Evolutionary conservation across 2,113 vertebrate genomes (phyloP), one percentile per base, ranked within the genome.

Genomic region (Salvelinus alpinus): DNA sequence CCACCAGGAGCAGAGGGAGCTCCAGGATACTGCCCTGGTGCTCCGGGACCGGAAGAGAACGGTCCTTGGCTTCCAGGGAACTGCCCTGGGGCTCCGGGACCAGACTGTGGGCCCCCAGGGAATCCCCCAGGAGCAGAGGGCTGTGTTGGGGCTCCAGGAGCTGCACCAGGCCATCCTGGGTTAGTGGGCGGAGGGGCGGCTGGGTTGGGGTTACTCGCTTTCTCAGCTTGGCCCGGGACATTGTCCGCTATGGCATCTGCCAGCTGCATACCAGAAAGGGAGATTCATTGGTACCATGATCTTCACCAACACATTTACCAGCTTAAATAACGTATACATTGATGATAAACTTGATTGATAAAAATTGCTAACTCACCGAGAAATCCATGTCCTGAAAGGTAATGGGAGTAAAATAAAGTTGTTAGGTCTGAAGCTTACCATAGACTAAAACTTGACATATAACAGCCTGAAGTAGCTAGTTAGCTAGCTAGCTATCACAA

Each of bases 131-230:
- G 90, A 20, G 91, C 86, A 0, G 88, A 87, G 71, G 92, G 91
- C 78, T 92, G 91, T 59, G 87, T 81, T 69, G 94, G 91, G n/a
- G 92, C 91, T 75, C 92, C 93, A 0, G 93, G 91, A 72, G 90
- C 91, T 0, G 91, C 84, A n/a, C 87, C 88, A 1, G 93, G 91
- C 93, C 93, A 94, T 65, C 91, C 92, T 3, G 92, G 90, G 62
- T 91, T 92, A 18, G 88, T 47, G 57, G 89, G 54, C 34, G 71
- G 81, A 3, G 81, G 81, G 18, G 81, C 87, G 57, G 88, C 72
- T 0, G 92, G 91, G 77, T 93, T 93, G 0, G 77, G 88, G 84
- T 92, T 85, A 3, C 86, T 81, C 1, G 75, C 88, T 79, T 88
- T 92, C 22, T 90, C 88, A 18, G 91, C 89, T 72, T 90, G 76